Base-by-base conservation (phyloP, 2,797 vertebrate genomes). In the Pipistrellus pygmaeus region DNA sequence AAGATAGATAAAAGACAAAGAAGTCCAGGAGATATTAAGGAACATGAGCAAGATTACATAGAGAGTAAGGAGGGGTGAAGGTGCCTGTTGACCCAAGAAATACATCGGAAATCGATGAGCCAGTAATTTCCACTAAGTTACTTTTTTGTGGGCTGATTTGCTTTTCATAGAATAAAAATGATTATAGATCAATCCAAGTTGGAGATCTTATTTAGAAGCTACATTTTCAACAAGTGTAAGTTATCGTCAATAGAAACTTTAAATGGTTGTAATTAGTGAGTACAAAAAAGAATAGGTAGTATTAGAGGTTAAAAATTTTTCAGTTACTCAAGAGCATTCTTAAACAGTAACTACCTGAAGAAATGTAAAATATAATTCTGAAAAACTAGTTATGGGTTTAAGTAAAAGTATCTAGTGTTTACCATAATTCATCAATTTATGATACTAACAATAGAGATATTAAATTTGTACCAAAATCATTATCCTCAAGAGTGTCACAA, bases 281-380 rank as follows among this genome's bases (percentile, higher is more conserved):
- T 64, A 3, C 27, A 93, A 60, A 13, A 93, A 88, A 88, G 14
- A 85, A 27, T 30, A 48, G 23, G 3, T 72, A 62, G 27, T 48
- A 21, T 18, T 77, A 93, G 8, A 80, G 17, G 2, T 32, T 32
- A 68, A 83, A 46, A 32, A 11, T 0, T 2, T 73, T 4, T 78
- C 25, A 68, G 2, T 68, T 73, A 82, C 11, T 55, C 35, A 88
- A 77, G 41, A 72, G 10, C 30, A n/a, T 57, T 55, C 11, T 3
- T 30, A 66, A 57, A 71, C 8, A 77, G 48, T 30, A 21, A 25
- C 17, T 78, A 21, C 30, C 14, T 76, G 13, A 35, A 25, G 46
- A 90, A 90, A 71, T 60, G 0, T n/a, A 46, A 88, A 90, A 62
- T 53, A 20, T 10, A 94, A 53, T 69, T 90, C 48, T 78, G 72